Conservation (phyloP, 2,113 vertebrate genomes). For the Poecilia latipinna region DNA sequence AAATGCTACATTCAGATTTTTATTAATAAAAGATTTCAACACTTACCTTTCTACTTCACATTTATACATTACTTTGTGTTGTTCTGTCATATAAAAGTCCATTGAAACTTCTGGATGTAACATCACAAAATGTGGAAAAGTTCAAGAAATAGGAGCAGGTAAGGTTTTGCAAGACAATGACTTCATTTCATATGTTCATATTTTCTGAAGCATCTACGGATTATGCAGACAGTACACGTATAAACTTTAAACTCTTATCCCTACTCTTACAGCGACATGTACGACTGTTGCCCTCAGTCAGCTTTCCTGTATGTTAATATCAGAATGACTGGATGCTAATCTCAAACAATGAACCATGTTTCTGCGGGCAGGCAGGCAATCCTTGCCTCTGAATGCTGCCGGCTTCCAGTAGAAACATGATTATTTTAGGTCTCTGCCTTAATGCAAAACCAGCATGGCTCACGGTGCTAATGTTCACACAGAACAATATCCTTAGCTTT, state of each 20-base stretch:
- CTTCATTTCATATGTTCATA: background rate
- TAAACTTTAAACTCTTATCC: background rate
- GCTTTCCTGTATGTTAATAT: background rate
- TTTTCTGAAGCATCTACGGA: background rate
- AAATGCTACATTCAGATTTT: background rate
- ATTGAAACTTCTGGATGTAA: too few species aligned
- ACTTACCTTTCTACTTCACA: too few species aligned
- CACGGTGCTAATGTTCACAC: slow-evolving; percentile 4
- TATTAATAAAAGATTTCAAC: too few species aligned
- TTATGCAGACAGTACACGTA: background rate
- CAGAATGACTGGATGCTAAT: background rate
- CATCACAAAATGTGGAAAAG: too few species aligned
- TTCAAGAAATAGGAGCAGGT: too few species aligned
- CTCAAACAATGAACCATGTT: background rate
- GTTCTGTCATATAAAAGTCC: too few species aligned
- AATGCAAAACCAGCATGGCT: background rate
- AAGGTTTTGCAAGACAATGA: too few species aligned
- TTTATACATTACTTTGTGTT: too few species aligned
- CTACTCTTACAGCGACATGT: background rate
- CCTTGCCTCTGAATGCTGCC: background rate
- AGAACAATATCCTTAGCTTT: slow-evolving; percentile 33
- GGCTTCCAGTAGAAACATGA: background rate
- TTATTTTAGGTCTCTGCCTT: slow-evolving; percentile 1
- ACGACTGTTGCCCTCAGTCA: background rate
- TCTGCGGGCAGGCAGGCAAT: background rate